Evolutionary conservation across 1,140 invertebrate genomes (phyloP).

Genomic region (Temnothorax longispinosus): DNA sequence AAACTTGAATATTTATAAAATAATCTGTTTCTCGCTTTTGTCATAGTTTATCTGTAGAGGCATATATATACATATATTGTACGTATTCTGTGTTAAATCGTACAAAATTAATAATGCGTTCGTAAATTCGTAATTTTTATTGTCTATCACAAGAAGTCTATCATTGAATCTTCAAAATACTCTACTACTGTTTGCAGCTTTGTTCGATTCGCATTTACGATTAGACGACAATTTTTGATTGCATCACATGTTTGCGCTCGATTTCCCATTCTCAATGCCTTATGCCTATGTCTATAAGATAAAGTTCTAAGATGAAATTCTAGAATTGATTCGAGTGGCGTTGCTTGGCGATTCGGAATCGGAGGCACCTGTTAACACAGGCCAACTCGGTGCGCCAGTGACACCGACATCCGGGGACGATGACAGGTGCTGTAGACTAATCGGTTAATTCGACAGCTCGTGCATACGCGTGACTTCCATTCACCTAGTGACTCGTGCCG

Average conservation of each 20-base stretch:
- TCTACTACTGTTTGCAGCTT: background rate
- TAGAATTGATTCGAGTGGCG: constrained; percentile 21
- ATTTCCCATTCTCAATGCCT: background rate
- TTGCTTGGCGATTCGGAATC: constrained; percentile 60
- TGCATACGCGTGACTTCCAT: constrained; percentile 69
- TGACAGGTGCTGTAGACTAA: constrained; percentile 70
- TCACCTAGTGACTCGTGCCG: constrained; percentile 59
- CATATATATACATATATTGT: background rate
- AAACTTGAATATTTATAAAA: background rate
- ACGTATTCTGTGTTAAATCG: background rate
- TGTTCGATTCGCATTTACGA: background rate
- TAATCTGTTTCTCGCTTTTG: background rate
- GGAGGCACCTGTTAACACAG: constrained; percentile 73
- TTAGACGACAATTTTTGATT: background rate
- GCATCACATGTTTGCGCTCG: background rate
- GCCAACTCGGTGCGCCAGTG: constrained; percentile 36
- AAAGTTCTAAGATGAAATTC: constrained; percentile 29
- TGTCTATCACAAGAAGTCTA: background rate
- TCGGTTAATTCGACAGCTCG: constrained; percentile 73
- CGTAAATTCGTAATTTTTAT: background rate
- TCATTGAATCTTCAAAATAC: background rate
- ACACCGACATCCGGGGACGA: constrained; percentile 63
- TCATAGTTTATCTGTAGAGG: background rate
- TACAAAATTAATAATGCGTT: background rate
- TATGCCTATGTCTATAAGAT: too few relatives aligned